phyloP scores from a whole-genome alignment of 2,113 vertebrate genomes.

The Manacus vitellinus region DNA sequence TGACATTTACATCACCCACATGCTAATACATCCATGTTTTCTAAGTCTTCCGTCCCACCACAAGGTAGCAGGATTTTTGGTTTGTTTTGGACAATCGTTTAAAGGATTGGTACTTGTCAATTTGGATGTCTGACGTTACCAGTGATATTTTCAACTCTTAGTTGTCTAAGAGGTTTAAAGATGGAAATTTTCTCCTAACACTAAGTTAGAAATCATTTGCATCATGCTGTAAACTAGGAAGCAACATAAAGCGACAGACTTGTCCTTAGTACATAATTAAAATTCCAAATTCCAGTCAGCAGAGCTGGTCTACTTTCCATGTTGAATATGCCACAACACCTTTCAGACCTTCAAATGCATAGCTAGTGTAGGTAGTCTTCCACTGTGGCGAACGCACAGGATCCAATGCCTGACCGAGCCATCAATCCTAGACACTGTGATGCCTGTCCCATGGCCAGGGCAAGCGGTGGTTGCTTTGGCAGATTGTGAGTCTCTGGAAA shows the following conservation, averaged over 20 bases:
- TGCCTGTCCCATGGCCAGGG: constrained; percentile 93
- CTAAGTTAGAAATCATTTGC: constrained; percentile 89
- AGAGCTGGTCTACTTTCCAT: constrained; percentile 76
- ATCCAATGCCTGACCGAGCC: constrained; percentile 94
- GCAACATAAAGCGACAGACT: constrained; percentile 89
- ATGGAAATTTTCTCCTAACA: constrained; percentile 83
- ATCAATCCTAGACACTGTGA: constrained; percentile 96
- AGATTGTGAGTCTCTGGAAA: constrained; percentile 95
- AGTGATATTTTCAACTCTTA: constrained; percentile 77
- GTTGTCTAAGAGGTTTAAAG: constrained; percentile 80
- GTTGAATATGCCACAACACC: constrained; percentile 59
- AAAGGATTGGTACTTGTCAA: constrained; percentile 69
- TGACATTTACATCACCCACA: constrained; percentile 74
- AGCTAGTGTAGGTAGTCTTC: constrained; percentile 97
- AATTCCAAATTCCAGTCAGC: constrained; percentile 79
- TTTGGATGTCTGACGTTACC: constrained; percentile 73
- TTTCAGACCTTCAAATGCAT: constrained; percentile 68
- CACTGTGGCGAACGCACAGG: constrained; percentile 96
- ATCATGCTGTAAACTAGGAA: constrained; percentile 95
- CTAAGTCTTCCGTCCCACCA: constrained; percentile 49
- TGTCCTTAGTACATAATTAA: constrained; percentile 84
- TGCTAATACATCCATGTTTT: constrained; percentile 74
- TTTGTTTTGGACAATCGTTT: constrained; percentile 74
- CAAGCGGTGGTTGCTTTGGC: constrained; percentile 98
- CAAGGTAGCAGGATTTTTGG: constrained; percentile 75